phyloP scores from a whole-genome alignment of 2,888 invertebrate species.

The Hypomecis atomaria region DNA sequence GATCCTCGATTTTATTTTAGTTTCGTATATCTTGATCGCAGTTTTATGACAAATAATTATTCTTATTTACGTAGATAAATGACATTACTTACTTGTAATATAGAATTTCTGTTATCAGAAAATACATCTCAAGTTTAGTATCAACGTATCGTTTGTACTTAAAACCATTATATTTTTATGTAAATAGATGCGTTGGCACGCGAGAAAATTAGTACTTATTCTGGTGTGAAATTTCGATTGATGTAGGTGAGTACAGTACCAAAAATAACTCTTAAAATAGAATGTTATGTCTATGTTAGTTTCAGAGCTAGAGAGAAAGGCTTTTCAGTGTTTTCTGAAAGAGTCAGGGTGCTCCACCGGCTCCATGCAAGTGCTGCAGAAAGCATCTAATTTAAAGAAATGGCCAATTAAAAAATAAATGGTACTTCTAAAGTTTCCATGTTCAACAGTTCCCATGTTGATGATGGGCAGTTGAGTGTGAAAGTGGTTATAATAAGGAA shows the following conservation, averaged over 20 bases:
- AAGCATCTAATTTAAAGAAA: neutral
- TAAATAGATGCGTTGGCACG: slow-evolving; percentile 70
- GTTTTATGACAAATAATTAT: neutral
- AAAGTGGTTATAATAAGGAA: slow-evolving; percentile 17
- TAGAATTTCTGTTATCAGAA: neutral
- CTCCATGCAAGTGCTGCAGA: neutral
- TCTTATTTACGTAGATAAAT: neutral
- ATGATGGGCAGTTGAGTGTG: slow-evolving; percentile 26
- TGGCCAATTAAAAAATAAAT: neutral
- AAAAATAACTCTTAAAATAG: neutral
- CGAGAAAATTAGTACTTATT: slow-evolving; percentile 45
- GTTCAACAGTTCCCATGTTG: neutral
- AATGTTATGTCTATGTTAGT: neutral
- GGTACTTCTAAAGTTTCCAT: neutral
- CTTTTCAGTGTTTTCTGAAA: neutral
- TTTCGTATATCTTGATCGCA: neutral
- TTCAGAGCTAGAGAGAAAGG: neutral
- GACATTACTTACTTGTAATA: neutral
- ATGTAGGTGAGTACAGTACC: slow-evolving; percentile 67
- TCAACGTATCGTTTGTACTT: slow-evolving; percentile 1
- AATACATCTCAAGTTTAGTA: neutral
- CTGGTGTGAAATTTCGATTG: slow-evolving; percentile 42
- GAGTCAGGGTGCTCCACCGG: neutral
- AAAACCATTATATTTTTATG: slow-evolving; percentile 40
- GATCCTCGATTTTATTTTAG: too few relatives aligned